These are phyloP conservation scores for Drosophila conformis DNA, from an alignment of 2,888 invertebrate species.

Conservation along the genomic window DNA sequence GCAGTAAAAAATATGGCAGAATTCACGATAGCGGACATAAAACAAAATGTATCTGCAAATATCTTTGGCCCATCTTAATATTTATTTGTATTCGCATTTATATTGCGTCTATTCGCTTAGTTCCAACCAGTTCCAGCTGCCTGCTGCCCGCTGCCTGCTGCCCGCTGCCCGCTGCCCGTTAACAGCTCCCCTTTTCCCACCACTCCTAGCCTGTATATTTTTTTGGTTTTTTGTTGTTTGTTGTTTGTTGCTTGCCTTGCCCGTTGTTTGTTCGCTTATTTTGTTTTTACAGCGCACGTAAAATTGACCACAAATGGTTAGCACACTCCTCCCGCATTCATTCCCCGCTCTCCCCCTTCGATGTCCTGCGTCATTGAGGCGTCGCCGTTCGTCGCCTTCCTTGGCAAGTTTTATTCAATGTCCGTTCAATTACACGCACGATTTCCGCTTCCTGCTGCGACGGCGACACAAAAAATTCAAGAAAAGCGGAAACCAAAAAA, in stretches of 20 bases:
- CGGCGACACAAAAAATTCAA: conserved; percentile 56
- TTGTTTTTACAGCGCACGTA: conserved; percentile 76
- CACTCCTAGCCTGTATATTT: background rate
- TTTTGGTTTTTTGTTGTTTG: background rate
- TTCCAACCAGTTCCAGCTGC: background rate
- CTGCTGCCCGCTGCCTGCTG: background rate
- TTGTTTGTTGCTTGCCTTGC: conserved; percentile 1
- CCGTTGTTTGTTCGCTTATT: conserved; percentile 34
- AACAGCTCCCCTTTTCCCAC: too few relatives aligned
- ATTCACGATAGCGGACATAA: conserved; percentile 55
- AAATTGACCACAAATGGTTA: conserved; percentile 74
- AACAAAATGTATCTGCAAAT: conserved; percentile 74
- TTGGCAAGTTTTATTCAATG: conserved; percentile 73
- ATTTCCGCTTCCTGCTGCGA: conserved; percentile 78
- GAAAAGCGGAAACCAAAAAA: conserved; percentile 30
- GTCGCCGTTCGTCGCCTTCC: conserved; percentile 48
- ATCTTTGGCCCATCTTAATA: conserved; percentile 70
- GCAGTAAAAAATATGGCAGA: conserved; percentile 52
- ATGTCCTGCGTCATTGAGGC: conserved; percentile 19
- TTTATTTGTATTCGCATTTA: conserved; percentile 70
- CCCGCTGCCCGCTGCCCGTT: background rate
- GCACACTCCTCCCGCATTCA: conserved; percentile 17
- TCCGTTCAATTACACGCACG: conserved; percentile 80
- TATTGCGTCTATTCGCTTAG: conserved; percentile 46
- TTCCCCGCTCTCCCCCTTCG: background rate